Percentiles rank a stretch among this genome's conserved stretches.
These are phyloP conservation scores for Coelopa frigida DNA, from an alignment of 1,140 invertebrate species.

Conservation along the genomic window DNA sequence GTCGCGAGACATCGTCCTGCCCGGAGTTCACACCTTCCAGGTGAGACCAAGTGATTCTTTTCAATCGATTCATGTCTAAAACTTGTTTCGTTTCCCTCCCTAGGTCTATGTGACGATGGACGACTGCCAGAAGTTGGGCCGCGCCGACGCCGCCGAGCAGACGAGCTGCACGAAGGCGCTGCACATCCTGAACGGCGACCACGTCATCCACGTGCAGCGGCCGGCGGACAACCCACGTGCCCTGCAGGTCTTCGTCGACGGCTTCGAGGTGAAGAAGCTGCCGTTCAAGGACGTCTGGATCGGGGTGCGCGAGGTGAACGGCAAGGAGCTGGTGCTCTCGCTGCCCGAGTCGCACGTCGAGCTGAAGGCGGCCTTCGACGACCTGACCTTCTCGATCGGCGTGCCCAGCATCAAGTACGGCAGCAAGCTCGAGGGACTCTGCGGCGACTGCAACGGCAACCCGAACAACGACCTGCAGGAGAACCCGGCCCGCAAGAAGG, in stretches of 20 bases:
- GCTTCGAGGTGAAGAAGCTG: conserved; percentile 43
- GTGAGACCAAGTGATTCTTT: conserved; percentile 28
- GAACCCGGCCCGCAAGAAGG: conserved; percentile 43
- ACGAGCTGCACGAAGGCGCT: conserved; percentile 32
- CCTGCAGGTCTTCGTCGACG: conserved; percentile 33
- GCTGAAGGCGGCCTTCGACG: conserved; percentile 46
- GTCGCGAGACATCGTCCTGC: conserved; percentile 53
- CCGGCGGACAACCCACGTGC: conserved; percentile 21
- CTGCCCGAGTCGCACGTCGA: conserved; percentile 49
- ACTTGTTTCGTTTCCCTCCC: no score
- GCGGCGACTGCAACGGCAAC: conserved; percentile 68
- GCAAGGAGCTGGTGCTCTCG: conserved; percentile 47
- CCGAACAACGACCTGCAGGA: conserved; percentile 54
- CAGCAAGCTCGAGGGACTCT: conserved; percentile 67
- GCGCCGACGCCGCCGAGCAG: conserved; percentile 14
- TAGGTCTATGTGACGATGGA: conserved; percentile 37
- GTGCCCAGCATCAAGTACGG: conserved; percentile 65
- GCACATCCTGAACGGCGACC: conserved; percentile 57
- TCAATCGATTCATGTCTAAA: conserved; percentile 11
- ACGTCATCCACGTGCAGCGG: conserved; percentile 53
- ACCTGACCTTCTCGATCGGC: conserved; percentile 43
- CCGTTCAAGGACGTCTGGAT: conserved; percentile 52
- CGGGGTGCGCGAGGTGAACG: conserved; percentile 41
- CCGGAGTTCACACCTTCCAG: conserved; percentile 56
- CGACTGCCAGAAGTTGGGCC: conserved; percentile 33